A percentile compares a stretch with the other conserved stretches of the same genome.
Evolutionary conservation across 92 coral and sea anemone species (phyloP).

Genomic region (Diadumene lineata): DNA sequence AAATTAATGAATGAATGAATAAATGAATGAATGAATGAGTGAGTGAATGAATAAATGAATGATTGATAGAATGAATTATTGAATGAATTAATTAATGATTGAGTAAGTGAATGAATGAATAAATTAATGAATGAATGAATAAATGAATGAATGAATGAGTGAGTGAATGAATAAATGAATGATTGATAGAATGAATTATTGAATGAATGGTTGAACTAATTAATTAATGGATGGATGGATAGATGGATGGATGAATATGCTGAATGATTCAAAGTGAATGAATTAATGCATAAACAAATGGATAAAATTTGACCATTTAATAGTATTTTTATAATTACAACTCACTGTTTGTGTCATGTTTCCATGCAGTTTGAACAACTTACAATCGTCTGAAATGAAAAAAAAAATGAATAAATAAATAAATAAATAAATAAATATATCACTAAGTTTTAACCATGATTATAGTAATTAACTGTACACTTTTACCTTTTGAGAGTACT

Average conservation of each 20-base stretch:
- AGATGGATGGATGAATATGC: background rate
- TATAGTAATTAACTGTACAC: background rate
- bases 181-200: background rate
- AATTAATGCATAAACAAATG: too few species aligned
- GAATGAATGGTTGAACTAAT: background rate
- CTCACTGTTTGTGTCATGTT: slow-evolving; percentile 90
- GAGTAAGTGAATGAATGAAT: too few species aligned
- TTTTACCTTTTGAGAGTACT: slow-evolving; percentile 14
- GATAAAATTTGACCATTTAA: background rate
- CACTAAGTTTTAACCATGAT: background rate
- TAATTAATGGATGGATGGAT: too few species aligned
- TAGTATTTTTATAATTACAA: background rate
- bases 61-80: too few species aligned
- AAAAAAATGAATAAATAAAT: background rate
- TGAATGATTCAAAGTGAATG: background rate
- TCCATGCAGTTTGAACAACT: slow-evolving; percentile 84
- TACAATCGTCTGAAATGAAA: too few species aligned
- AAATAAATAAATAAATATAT: background rate
- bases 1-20: too few species aligned
- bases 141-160: too few species aligned
- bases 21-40: too few species aligned
- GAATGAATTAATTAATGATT: too few species aligned
- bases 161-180: background rate
- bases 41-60: too few species aligned
- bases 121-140: too few species aligned